These are phyloP conservation scores for Benthosema pterotum DNA, from an alignment of 2,797 vertebrate genomes.

Conservation along the genomic window DNA sequence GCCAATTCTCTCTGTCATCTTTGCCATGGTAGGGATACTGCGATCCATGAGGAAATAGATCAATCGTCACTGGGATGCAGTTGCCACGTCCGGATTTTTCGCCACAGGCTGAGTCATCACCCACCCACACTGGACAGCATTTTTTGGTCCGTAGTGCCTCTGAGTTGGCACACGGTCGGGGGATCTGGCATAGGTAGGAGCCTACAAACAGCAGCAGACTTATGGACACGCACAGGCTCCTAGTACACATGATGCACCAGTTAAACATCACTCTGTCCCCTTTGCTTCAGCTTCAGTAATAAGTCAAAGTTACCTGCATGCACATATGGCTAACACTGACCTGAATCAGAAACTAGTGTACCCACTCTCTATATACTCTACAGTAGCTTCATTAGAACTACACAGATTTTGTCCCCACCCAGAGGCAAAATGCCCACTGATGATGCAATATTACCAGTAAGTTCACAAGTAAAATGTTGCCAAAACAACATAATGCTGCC, in stretches of 20 bases:
- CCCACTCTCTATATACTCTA: too few species aligned
- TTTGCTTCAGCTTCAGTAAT: too few species aligned
- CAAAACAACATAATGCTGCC: too few species aligned
- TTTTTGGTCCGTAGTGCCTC: constrained; percentile 85
- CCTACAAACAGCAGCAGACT: constrained; percentile 63
- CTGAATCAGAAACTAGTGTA: background rate
- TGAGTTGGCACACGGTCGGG: constrained; percentile 85
- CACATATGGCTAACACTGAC: background rate
- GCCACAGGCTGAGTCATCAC: constrained; percentile 89
- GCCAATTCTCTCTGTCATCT: constrained; percentile 95
- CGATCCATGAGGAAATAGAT: constrained; percentile 84
- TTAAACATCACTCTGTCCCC: too few species aligned
- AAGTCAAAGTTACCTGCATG: background rate
- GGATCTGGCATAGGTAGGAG: constrained; percentile 82
- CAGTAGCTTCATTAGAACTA: too few species aligned
- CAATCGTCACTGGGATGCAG: constrained; percentile 85
- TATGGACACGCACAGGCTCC: too few species aligned
- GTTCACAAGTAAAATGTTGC: too few species aligned
- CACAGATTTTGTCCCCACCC: too few species aligned
- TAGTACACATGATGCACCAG: too few species aligned
- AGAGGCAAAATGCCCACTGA: too few species aligned
- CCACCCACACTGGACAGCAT: constrained; percentile 90
- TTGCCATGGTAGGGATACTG: constrained; percentile 91
- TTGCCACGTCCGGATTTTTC: constrained; percentile 86
- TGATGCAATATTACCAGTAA: too few species aligned